Evolutionary conservation across 2,888 invertebrate genomes (phyloP), one percentile per base, ranked within the genome.

Genomic region (Congeria kusceri): DNA sequence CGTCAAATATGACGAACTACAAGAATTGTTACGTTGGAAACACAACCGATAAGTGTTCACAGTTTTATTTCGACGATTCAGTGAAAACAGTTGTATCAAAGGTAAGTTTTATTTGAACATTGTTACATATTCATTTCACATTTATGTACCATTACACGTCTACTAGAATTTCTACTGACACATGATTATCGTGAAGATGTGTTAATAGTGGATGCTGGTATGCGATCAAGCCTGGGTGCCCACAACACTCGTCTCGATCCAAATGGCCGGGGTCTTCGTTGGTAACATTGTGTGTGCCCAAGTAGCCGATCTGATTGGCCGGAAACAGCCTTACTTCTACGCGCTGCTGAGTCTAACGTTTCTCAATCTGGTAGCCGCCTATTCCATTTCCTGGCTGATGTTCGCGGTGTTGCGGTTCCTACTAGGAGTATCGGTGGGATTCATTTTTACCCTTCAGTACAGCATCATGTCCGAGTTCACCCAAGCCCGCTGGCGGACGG

Each of bases 381-480:
- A 83, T 44, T 75, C 83, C 0, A 64, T 64, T 29, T 73, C 73
- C 25, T 83, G 83, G 83, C 18, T 80, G 9, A 78, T 86, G 73
- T 85, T 83, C 57, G 71, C 85, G 3, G 74, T 67, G 1, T 20
- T 83, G 0, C 44, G 83, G 5, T 83, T 85, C 62, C 58, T 83
- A 44, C 67, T 81, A 15, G 86, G 86, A 4, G 18, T 86, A 13
- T 68, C 65, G 1, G 65, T 66, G 46, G 86, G 81, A 9, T 76
- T 83, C 28, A 39, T 70, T 7, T 18, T 83, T 15, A 77, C 80
- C 1, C 39, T 39, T 39, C 44, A 39, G 39, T 77, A 81, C 57
- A 77, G 68, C 28, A 32, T 81, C 3, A n/a, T 47, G 46, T 77
- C 75, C 9, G 88, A 88, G 68, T 86, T 86, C 27, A 83, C 83